Evolutionary conservation across 2,797 vertebrate genomes (phyloP), one percentile per base, ranked within the genome.

Genomic region (Chaetophractus vellerosus): DNA sequence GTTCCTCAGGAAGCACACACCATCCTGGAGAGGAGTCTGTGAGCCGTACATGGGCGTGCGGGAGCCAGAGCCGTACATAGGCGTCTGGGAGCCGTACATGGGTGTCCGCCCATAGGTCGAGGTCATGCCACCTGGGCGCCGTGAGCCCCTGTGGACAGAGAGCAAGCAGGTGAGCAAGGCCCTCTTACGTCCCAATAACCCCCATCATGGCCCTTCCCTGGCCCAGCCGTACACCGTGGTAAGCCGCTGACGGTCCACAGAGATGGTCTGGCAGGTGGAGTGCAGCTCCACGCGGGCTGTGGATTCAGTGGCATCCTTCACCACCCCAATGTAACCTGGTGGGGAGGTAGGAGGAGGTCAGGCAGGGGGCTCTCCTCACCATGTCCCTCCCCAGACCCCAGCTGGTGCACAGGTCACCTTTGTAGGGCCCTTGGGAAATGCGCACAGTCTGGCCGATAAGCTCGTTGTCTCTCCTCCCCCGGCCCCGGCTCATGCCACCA

Each of bases 241-340:
- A 24, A 99, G 97, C 8, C 99, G 98, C 98, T 99, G 99, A 1
- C 99, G 96, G 98, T 99, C 99, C 84, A 99, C 99, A 0, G 99
- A 99, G 98, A 99, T 99, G 90, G 99, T 99, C 98, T 99, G 99
- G 96, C 99, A 99, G 57, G 99, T 99, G 52, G 99, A 99, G 97
- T 99, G 99, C 74, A 99, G 98, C 98, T 99, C 99, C 69, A 99
- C 99, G 0, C 99, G 98, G 48, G 99, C 99, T 0, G 99, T 99
- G 0, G 99, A 99, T 98, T 99, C 99, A 0, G 99, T 99, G 2
- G 99, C 99, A 5, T 99, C 99, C 97, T 99, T 99, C 84, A 99
- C 99, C 95, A 99, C 99, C 0, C 99, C 99, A 0, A 99, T 99
- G 97, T 99, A 99, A 6, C 99, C 99, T 99, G 97, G 21, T 63